Base-by-base conservation (phyloP, 2,888 invertebrate genomes). In the Pachycephus smyrnensis region DNA sequence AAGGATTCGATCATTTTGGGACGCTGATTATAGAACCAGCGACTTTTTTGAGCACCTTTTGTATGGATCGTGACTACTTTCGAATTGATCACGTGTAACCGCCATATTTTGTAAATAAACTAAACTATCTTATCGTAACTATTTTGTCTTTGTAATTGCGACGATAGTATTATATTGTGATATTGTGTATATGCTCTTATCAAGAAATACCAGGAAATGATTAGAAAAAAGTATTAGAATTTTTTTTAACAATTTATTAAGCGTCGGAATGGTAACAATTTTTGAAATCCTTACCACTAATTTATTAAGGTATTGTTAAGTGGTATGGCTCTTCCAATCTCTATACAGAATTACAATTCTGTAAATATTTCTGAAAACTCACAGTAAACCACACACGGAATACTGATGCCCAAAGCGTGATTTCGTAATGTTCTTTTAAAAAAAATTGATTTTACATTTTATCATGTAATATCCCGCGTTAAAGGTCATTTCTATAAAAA, bases 71-170 rank as follows among this genome's bases (percentile, higher is more conserved):
- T 77, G 75, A 81, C 79, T 84, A 82, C 79, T 79, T 79, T 76
- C 73, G 79, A 76, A 82, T 75, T 82, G 81, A 84, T 84, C 32
- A 69, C 73, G 68, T 87, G 83, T 88, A 86, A 86, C 83, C 80
- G 81, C 80, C 82, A 84, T 77, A 79, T 83, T 86, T 87, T 88
- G 85, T 87, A 86, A 88, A 88, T 88, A 87, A 88, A 88, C 32
- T 81, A 79, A 74, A 55, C 74, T 81, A 79, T 79, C 55, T 55
- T 55, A 55, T 55, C 55, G 23, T 55, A 55, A 55, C 2, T 55
- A 55, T 55, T 15, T 55, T 55, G 23, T 2, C 55, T 55, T 55
- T 55, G 55, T 55, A 23, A 55, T 23, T 55, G 23, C 23, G 15
- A 55, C 55, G 15, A 9, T 55, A 23, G 15, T 55, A 23, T 55